A percentile compares a stretch with the other conserved stretches of the same genome.
Evolutionary conservation across 2,797 vertebrate species (phyloP).

Genomic region (Paratrypauchen microcephalus): DNA sequence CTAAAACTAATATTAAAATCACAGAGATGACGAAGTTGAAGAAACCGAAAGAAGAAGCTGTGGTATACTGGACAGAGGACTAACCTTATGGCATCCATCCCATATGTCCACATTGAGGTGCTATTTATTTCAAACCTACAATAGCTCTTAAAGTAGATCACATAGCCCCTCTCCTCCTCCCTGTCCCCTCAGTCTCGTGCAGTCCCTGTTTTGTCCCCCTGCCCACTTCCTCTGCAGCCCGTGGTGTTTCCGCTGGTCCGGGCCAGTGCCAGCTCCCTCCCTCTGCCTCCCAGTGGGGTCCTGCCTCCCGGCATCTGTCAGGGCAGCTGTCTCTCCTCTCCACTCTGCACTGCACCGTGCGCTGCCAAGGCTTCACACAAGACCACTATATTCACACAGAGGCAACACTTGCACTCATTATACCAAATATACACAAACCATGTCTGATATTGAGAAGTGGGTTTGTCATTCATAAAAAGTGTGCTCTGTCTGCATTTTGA

Average conservation of each 20-base stretch:
- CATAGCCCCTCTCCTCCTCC: slow-evolving; percentile 34
- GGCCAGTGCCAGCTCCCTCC: slow-evolving; percentile 82
- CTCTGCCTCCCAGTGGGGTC: slow-evolving; percentile 84
- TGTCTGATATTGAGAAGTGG: background rate
- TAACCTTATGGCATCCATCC: too few relatives aligned
- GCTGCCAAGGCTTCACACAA: slow-evolving; percentile 76
- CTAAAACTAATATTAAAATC: background rate
- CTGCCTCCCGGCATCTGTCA: slow-evolving; percentile 86
- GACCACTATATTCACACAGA: slow-evolving; percentile 43
- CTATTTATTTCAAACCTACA: slow-evolving; percentile 11
- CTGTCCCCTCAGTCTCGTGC: slow-evolving; percentile 55
- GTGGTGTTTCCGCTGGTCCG: slow-evolving; percentile 85
- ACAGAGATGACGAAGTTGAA: too few relatives aligned
- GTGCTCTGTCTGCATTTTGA: background rate
- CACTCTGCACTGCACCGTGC: slow-evolving; percentile 76
- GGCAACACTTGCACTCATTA: slow-evolving; percentile 36
- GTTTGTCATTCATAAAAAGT: slow-evolving; percentile 7
- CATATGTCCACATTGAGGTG: background rate
- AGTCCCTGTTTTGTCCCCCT: slow-evolving; percentile 80
- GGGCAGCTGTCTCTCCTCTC: slow-evolving; percentile 82
- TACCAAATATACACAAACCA: slow-evolving; percentile 7
- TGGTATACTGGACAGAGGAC: background rate
- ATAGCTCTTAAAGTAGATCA: slow-evolving; percentile 15
- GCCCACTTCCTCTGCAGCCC: slow-evolving; percentile 85
- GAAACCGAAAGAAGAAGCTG: too few relatives aligned